Conservation (phyloP, 2,113 vertebrate genomes). For the Condylura cristata region DNA sequence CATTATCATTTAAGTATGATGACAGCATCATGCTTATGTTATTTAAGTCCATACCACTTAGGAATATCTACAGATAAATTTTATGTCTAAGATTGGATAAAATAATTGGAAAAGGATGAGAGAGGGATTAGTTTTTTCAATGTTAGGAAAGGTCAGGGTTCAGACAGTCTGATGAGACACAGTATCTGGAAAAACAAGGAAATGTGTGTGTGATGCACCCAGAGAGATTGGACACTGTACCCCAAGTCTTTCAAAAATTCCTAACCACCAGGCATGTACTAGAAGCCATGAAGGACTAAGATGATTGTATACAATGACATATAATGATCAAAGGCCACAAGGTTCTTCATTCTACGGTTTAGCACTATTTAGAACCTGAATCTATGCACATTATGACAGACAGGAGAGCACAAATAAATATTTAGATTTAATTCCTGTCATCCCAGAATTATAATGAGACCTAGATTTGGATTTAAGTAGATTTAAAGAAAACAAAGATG, state of each 20-base stretch:
- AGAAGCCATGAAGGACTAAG: not conserved
- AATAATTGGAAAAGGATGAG: too few relatives aligned
- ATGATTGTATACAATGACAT: not conserved
- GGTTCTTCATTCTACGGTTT: not conserved
- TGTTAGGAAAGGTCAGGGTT: conserved; percentile 2
- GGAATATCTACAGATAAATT: not conserved
- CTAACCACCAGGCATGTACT: not conserved
- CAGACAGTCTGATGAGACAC: not conserved
- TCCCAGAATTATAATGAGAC: not conserved
- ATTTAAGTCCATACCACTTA: not conserved
- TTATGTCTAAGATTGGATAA: not conserved
- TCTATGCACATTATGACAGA: not conserved
- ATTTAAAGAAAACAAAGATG: conserved; percentile 38
- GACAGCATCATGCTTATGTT: not conserved
- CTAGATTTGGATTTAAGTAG: not conserved
- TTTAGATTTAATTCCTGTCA: conserved; percentile 15
- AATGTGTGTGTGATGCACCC: not conserved
- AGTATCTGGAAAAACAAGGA: not conserved
- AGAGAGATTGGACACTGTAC: not conserved
- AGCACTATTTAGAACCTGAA: not conserved
- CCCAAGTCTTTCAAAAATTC: not conserved
- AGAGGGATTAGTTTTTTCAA: not conserved
- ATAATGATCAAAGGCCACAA: not conserved
- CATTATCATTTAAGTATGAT: not conserved
- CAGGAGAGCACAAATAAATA: not conserved